Base-by-base conservation (phyloP, 1,140 invertebrate species). In the Drosophila nikananu region DNA sequence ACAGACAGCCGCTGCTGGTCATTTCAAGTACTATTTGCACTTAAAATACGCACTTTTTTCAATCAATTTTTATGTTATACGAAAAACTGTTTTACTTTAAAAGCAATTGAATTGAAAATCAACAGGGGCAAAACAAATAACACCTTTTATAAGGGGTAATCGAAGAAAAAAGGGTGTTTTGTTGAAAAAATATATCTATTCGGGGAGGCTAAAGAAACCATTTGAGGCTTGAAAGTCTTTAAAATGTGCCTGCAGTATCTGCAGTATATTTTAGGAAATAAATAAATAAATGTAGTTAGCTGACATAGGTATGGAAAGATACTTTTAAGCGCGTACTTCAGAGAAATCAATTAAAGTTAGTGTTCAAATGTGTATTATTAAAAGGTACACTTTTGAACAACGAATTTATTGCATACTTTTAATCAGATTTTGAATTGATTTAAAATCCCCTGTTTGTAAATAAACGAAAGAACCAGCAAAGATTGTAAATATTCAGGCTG, bases 11-110 rank as follows among this genome's bases (percentile, higher is more conserved):
- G 37, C 67, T 37, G 39, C 39, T 68, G 55, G 55, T 35, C 70
- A 72, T 51, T 73, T 73, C 30, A 59, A 72, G 42, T 60, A 23
- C 44, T 46, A 42, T 73, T 68, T 71, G 46, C 63, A 42, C 65
- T 70, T 23, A 42, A 70, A 54, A 70, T 48, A 13, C 25, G 10
- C 15, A 48, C 15, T 64, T 67, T 63, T 67, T 48, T 15, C 23
- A 35, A 48, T 37, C 17, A 42, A 37, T 37, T 15, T 66, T 35
- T 23, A 25, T 48, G 58, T 46, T 37, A 17, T n/a, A n/a, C n/a
- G 48, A 67, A 67, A 35, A 67, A 67, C 9, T 5, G 27, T 9
- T 54, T 32, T 68, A 32, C 35, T 65, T 32, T 10, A 68, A 42
- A 68, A 35, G 25, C 21, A 46, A 54, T 51, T 54, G 21, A 44